A percentile compares a stretch with the other conserved stretches of the same genome.
Evolutionary conservation across 2,797 vertebrate species (phyloP).

Genomic region (Leucoraja ocellata): DNA sequence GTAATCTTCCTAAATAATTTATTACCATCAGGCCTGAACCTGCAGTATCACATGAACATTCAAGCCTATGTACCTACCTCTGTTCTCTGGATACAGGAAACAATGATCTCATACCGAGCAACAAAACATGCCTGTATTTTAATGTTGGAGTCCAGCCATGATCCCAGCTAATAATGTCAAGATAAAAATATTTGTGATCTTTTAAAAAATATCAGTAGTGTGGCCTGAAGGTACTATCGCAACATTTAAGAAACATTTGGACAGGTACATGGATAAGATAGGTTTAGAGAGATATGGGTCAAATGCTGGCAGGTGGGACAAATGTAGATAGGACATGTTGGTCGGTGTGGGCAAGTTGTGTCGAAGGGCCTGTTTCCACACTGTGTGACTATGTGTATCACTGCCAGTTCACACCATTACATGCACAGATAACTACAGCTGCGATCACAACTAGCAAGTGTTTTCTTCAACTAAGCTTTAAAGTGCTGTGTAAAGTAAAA

Average conservation of each 20-base stretch:
- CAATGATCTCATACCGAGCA: neutral
- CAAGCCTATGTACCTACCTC: neutral
- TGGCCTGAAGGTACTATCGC: too few species aligned
- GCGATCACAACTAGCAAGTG: neutral
- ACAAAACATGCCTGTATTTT: slow-evolving; percentile 17
- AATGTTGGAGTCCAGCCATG: neutral
- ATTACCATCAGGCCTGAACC: slow-evolving; percentile 14
- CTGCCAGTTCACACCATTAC: neutral
- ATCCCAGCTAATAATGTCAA: neutral
- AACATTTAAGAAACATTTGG: too few species aligned
- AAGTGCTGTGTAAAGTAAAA: neutral
- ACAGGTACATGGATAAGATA: too few species aligned
- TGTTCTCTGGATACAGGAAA: neutral
- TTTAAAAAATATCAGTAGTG: neutral
- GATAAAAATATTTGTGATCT: neutral
- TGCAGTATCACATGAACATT: neutral
- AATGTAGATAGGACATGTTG: too few species aligned
- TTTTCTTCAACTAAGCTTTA: neutral
- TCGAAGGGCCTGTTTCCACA: too few species aligned
- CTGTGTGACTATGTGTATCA: too few species aligned
- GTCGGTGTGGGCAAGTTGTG: too few species aligned
- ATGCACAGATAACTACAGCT: neutral
- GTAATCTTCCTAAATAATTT: slow-evolving; percentile 25
- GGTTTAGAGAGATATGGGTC: too few species aligned
- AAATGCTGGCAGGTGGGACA: too few species aligned